Base-by-base conservation (phyloP, 2,797 vertebrate species). In the Notamacropus eugenii region DNA sequence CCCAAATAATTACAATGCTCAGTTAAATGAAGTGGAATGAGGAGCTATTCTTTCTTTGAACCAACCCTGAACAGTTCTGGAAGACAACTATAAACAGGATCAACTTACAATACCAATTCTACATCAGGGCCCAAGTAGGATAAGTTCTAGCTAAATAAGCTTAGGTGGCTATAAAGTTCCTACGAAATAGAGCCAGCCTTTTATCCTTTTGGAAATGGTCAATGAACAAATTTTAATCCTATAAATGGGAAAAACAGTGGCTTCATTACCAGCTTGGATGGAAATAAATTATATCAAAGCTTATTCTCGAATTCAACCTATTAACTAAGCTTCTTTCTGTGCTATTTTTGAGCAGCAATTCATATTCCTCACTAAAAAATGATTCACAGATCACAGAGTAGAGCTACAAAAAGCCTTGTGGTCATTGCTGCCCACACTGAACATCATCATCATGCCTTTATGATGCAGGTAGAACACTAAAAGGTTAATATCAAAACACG, bases 181-280 rank as follows among this genome's bases (percentile, higher is more conserved):
- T 95, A 96, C 92, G 11, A 91, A 54, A 13, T 82, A 94, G 29
- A 87, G 40, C 95, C 16, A 82, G n/a, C 54, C 29, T 91, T 27
- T 91, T 87, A 92, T 40, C 3, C 55, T 92, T 97, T 93, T 91
- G 46, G 52, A 92, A 93, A 93, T 67, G 55, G 92, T 46, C 14
- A n/a, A 55, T 50, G 34, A 5, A 34, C 19, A 54, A 50, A 54
- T 91, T n/a, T 59, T 93, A 62, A 50, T 93, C 94, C 58, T 90
- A 54, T 58, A 95, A 92, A 93, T 82, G n/a, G 5, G 28, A 27
- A 58, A 55, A 57, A 95, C 34, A 29, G 90, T 92, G 57, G 90
- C 1, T 93, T n/a, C 24, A 54, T 12, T 57, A 87, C 94, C 50
- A 50, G 24, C 55, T 40, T 58, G 54, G 50, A 46, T 34, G 93